A percentile compares a stretch with the other conserved stretches of the same genome.
phyloP scores from a whole-genome alignment of 2,113 vertebrate genomes.

The Campylomormyrus numenius region DNA sequence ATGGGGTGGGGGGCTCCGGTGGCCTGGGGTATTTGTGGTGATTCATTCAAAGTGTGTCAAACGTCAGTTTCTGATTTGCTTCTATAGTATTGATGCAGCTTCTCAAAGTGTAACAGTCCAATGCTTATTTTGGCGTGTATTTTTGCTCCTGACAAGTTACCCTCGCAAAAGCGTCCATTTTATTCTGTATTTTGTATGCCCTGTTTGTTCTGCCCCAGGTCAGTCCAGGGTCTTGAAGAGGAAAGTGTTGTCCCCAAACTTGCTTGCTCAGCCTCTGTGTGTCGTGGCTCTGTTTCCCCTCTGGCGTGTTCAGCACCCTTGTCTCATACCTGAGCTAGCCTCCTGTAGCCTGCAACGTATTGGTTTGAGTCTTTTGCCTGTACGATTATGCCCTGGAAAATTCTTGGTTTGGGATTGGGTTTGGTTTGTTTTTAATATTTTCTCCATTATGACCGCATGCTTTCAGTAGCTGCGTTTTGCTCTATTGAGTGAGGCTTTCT shows the following conservation, averaged over 20 bases:
- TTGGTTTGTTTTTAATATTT: background rate
- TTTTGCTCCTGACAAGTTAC: background rate
- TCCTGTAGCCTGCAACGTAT: background rate
- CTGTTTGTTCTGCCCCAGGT: background rate
- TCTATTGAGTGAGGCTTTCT: background rate
- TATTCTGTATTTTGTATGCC: background rate
- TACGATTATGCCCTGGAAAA: background rate
- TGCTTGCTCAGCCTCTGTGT: background rate
- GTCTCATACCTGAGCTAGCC: background rate
- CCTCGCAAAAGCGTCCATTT: background rate
- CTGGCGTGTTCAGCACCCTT: background rate
- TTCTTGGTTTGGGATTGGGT: background rate
- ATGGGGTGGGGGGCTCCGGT: background rate
- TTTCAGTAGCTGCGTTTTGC: background rate
- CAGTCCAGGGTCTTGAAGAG: background rate
- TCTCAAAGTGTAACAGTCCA: background rate
- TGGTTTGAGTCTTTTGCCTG: background rate
- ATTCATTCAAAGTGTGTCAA: background rate
- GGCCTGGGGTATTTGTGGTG: background rate
- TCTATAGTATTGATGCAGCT: background rate
- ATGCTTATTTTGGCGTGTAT: background rate
- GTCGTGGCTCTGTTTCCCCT: background rate
- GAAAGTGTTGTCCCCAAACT: background rate
- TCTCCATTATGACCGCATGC: background rate
- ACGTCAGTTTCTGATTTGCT: background rate